Evolutionary conservation across 2,113 vertebrate genomes (phyloP).

Genomic region (Struthidea cinerea): DNA sequence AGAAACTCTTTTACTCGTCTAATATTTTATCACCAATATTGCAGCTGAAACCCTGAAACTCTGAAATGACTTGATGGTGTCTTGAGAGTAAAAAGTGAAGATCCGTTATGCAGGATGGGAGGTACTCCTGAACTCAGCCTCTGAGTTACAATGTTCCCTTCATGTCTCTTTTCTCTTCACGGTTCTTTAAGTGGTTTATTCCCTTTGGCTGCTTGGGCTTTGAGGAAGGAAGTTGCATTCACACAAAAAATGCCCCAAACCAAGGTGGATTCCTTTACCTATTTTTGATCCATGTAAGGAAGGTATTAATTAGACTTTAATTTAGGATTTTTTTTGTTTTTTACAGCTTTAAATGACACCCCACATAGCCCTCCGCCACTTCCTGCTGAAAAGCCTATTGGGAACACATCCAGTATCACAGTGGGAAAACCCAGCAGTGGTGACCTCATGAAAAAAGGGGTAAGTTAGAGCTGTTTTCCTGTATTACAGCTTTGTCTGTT

Average conservation of each 20-base stretch:
- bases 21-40: background rate
- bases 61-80: background rate
- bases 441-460: constrained; percentile 54
- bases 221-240: background rate
- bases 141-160: background rate
- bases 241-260: background rate
- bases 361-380: constrained; percentile 78
- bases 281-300: background rate
- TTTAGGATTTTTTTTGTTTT: background rate
- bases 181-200: background rate
- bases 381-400: constrained; percentile 82
- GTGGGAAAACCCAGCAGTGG: constrained; percentile 50
- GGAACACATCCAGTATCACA: constrained; percentile 56
- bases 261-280: background rate
- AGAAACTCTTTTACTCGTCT: background rate
- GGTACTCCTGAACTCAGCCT: background rate
- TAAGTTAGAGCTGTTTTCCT: constrained; percentile 41
- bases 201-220: background rate
- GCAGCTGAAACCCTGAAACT: background rate
- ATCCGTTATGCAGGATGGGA: background rate
- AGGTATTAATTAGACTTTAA: background rate
- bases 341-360: constrained; percentile 71
- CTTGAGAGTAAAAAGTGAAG: background rate
- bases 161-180: background rate
- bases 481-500: background rate